Conservation (phyloP, 2,888 invertebrate species). For the Raillietiella orientalis region DNA sequence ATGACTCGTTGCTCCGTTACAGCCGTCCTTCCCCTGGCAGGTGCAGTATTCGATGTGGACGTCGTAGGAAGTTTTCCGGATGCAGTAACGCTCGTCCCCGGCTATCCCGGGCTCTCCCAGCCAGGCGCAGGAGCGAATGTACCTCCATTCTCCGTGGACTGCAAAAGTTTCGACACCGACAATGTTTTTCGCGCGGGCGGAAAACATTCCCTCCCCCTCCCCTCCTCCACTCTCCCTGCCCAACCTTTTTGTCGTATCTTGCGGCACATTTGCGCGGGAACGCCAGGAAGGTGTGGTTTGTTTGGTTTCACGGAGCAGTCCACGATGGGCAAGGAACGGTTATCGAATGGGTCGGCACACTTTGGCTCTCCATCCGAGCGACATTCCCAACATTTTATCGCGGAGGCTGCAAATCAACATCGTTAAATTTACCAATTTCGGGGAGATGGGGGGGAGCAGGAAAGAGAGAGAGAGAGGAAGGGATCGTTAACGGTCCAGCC, state of each 20-base stretch:
- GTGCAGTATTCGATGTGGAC: conserved; percentile 81
- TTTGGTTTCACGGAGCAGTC: conserved; percentile 29
- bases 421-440: neutral
- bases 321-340: conserved; percentile 47
- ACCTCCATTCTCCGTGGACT: conserved; percentile 65
- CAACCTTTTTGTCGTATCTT: conserved; percentile 67
- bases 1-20: conserved; percentile 49
- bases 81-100: conserved; percentile 61
- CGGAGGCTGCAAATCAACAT: conserved; percentile 12
- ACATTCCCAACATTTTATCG: conserved; percentile 59
- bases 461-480: too few species aligned
- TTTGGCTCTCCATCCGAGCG: conserved; percentile 60
- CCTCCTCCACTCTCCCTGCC: neutral
- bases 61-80: conserved; percentile 62
- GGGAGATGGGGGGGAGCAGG: too few species aligned
- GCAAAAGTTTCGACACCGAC: conserved; percentile 9
- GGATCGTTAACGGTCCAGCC: too few species aligned
- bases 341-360: conserved; percentile 73
- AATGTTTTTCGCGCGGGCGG: conserved; percentile 1
- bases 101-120: conserved; percentile 63
- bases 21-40: conserved; percentile 51
- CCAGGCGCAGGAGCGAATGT: conserved; percentile 57
- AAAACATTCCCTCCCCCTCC: neutral
- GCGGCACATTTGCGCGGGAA: conserved; percentile 50
- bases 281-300: conserved; percentile 28